Base-by-base conservation (phyloP, 2,113 vertebrate species). In the Machaerirhynchus nigripectus region DNA sequence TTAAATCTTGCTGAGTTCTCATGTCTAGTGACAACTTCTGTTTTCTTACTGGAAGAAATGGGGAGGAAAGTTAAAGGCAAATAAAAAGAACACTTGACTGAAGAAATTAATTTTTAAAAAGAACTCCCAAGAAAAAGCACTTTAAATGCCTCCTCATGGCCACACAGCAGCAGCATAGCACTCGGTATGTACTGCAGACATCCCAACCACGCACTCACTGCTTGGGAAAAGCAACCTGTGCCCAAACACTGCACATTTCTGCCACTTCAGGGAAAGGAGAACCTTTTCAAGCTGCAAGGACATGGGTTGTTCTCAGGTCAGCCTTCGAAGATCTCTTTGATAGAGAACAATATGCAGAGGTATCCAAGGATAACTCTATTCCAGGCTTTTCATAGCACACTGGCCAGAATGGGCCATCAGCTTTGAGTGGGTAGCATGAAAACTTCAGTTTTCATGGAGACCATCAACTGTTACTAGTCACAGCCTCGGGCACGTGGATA, bases 81-180 rank as follows among this genome's bases (percentile, higher is more conserved):
- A 83, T 17, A 77, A 78, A 61, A 60, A 63, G 64, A 92, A 71
- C 35, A 16, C 60, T 56, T 47, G 86, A 67, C 31, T 27, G 42
- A 92, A 67, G 10, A 89, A 84, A 84, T 64, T 8, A 20, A 49
- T 90, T 92, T 96, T 93, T 84, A 30, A 84, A 94, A 94, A 73
- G 49, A 89, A 20, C 53, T 89, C 70, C 40, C 42, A 49, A 35
- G 77, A 42, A 82, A 89, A 87, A 83, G 77, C 63, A 85, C 42
- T 89, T 89, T 57, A 87, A 87, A 78, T 82, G 87, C 74, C 67
- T 91, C 40, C 40, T 61, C 40, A 30, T 3, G 65, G 91, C 74
- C 94, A 87, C 59, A 56, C 11, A 87, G 87, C 65, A 89, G 69
- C 77, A 84, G 74, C 87, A 33, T 7, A 80, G 60, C 59, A 30